Percentiles rank a stretch among this genome's conserved stretches.
phyloP scores from a whole-genome alignment of 2,113 vertebrate species.

The Anthoscopus minutus region DNA sequence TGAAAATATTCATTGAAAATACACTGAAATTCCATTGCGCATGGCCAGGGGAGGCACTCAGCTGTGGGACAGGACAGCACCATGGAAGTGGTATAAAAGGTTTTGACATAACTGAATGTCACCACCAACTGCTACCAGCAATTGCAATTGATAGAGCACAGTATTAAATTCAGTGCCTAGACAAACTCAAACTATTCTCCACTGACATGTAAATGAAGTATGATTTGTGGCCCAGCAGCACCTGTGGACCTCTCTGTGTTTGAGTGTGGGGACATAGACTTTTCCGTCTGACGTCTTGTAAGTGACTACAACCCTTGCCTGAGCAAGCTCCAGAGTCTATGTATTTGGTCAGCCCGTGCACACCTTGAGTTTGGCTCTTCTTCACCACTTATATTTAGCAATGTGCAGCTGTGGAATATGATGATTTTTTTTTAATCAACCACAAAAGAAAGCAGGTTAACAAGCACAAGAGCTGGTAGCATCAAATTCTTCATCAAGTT shows the following conservation, averaged over 20 bases:
- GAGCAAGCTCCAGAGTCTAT: not conserved
- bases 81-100: not conserved
- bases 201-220: not conserved
- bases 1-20: not conserved
- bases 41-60: not conserved
- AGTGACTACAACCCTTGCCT: not conserved
- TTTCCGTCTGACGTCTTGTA: not conserved
- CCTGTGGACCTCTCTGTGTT: not conserved
- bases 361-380: not conserved
- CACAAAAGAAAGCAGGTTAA: not conserved
- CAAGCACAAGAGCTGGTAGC: not conserved
- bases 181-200: not conserved
- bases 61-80: accelerated
- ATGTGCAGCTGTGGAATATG: no score
- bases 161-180: not conserved
- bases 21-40: not conserved
- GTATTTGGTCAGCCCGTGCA: accelerated
- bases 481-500: not conserved
- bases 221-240: not conserved
- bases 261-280: not conserved
- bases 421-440: not conserved
- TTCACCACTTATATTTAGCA: not conserved
- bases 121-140: accelerated
- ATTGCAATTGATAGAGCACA: not conserved
- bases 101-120: not conserved